Conservation (phyloP, 2,888 invertebrate genomes). For the Drosophila neotestacea region DNA sequence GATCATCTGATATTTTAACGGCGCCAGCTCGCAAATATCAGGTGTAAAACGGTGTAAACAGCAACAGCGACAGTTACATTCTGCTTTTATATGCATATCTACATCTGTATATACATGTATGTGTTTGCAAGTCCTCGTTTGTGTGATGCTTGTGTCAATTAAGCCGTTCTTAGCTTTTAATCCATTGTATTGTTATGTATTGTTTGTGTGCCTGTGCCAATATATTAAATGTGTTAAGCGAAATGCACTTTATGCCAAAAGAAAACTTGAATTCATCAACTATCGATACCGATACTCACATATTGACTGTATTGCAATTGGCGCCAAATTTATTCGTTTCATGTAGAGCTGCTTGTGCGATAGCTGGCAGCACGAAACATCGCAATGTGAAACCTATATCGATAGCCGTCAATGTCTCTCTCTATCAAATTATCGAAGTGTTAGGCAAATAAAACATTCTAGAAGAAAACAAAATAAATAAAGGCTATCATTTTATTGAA, state of each 20-base stretch:
- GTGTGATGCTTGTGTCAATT: slow-evolving; percentile 41
- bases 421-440: slow-evolving; percentile 15
- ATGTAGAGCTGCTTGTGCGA: slow-evolving; percentile 10
- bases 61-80: background rate
- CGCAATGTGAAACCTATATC: background rate
- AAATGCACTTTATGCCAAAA: slow-evolving; percentile 10
- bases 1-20: slow-evolving; percentile 8
- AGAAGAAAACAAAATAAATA: slow-evolving; percentile 37
- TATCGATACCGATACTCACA: too few relatives aligned
- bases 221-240: slow-evolving; percentile 4
- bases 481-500: background rate
- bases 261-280: slow-evolving; percentile 2
- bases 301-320: background rate
- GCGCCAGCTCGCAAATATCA: slow-evolving; percentile 55
- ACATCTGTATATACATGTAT: background rate
- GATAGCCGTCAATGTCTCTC: slow-evolving; percentile 14
- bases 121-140: slow-evolving; percentile 5
- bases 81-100: background rate
- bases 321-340: slow-evolving; percentile 12
- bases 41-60: slow-evolving; percentile 23
- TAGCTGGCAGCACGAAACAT: background rate
- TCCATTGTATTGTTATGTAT: slow-evolving; percentile 25
- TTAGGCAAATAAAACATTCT: slow-evolving; percentile 34
- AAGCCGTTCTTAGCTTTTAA: slow-evolving; percentile 33
- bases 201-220: slow-evolving; percentile 6